Evolutionary conservation across 2,888 invertebrate genomes (phyloP), one percentile per base, ranked within the genome.

Genomic region (Galerucella nymphaeae): DNA sequence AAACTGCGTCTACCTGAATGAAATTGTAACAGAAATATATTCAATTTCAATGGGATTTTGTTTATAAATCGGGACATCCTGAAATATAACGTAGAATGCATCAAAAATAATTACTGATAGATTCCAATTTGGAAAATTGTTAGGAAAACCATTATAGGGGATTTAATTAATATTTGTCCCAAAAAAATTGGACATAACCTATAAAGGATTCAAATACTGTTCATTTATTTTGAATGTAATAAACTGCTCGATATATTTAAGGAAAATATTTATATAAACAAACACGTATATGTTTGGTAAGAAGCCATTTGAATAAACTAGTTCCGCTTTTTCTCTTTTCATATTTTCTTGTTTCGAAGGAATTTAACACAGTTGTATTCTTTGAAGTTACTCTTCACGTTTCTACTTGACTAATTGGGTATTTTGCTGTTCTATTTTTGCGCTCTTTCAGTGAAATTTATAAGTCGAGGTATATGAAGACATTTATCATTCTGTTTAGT

Each of bases 321-420:
- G 53, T 53, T 50, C 2, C 16, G 16, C 16, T 53, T 53, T 53
- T 53, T 18, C 16, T 53, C 9, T 53, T 53, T 16, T 53, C 18
- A 18, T 53, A 53, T 53, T 2, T 53, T 53, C 53, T 50, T 50
- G 2, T 18, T 1, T 16, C 9, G 10, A 9, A 10, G 18, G 10
- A 53, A 53, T 18, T 8, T 53, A 53, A 53, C 53, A 18, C 18
- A 14, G 14, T 45, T n/a, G 2, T 53, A 16, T 18, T 53, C 16
- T 53, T 53, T 53, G 53, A 53, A 53, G 53, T 18, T 18, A 11
- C 53, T 10, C 18, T 53, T 53, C 53, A 53, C 16, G 16, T 8
- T 53, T 53, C 8, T 18, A 53, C 53, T 53, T 10, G 16, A 53
- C 53, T 53, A 53, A 53, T 53, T 53, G 53, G n/a, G 18, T 53